Evolutionary conservation across 2,888 invertebrate species (phyloP), one percentile per base, ranked within the genome.

Genomic region (Lordiphosa andalusiaca): DNA sequence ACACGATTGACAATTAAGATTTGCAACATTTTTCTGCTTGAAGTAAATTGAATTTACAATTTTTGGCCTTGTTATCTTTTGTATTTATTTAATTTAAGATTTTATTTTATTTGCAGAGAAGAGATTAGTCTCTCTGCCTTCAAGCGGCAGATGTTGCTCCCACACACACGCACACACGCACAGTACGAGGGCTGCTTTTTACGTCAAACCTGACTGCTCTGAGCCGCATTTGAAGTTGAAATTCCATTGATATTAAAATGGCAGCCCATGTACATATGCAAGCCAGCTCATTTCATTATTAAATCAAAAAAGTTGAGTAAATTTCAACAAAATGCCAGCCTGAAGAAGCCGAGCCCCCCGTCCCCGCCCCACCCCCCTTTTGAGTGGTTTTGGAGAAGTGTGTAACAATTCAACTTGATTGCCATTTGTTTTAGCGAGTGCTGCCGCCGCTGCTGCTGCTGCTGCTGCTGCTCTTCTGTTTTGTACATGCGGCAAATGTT

Each of bases 221-320:
- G 16, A 16, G 16, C 16, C 16, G 6, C 25, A 6, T 25, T 25
- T 6, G 25, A 25, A 25, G 2, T 6, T 25, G 6, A 6, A 25
- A 25, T 16, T 16, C 16, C 2, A 1, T 16, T 1, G 16, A 16
- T 1, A 25, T 6, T 2, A 6, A 25, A 6, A 25, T 6, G 2
- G 25, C 25, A 25, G 6, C 25, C 25, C 25, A 6, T 6, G 6
- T 33, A 44, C 44, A 47, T 62, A 41, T 62, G 40, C 47, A 62
- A 49, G 49, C 47, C 46, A 9, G 53, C 62, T 63, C 48, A 67
- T 71, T 77, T 73, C 71, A 71, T 84, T 84, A 81, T 77, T 71
- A 81, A 75, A 77, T 84, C 64, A 84, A 81, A 81, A 81, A 77
- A 83, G 73, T 81, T 84, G 68, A 73, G 84, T 65, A 67, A 71